Percentiles rank a stretch among this genome's conserved stretches.
These are phyloP conservation scores for Thaumetopoea pityocampa DNA, from an alignment of 1,140 invertebrate species.

Conservation along the genomic window DNA sequence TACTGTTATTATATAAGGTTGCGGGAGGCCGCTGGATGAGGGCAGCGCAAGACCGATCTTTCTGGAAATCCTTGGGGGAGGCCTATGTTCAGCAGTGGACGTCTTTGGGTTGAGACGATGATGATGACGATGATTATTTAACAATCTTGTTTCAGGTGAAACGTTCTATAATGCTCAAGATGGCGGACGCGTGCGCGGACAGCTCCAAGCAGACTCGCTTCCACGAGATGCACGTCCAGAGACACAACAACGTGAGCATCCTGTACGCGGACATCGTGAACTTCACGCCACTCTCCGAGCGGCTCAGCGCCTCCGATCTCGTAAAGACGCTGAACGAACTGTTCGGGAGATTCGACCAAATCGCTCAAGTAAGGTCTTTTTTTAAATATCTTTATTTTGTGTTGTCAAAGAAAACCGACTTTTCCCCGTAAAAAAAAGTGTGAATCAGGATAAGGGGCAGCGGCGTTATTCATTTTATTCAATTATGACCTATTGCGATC, in stretches of 20 bases:
- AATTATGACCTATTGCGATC: no score
- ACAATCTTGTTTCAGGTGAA: constrained; percentile 83
- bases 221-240: constrained; percentile 97
- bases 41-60: no score
- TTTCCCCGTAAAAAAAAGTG: no score
- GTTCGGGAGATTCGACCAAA: constrained; percentile 97
- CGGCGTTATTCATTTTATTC: no score
- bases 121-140: no score
- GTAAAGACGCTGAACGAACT: constrained; percentile 97
- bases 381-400: background rate
- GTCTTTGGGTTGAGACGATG: no score
- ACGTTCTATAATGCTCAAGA: constrained; percentile 94
- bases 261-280: constrained; percentile 99
- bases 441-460: no score
- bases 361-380: constrained; percentile 90
- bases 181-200: constrained; percentile 91
- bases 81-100: no score
- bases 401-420: no score
- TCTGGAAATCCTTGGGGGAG: no score
- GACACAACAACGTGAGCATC: constrained; percentile 98
- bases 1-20: no score
- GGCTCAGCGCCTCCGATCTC: constrained; percentile 94
- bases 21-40: no score
- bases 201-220: constrained; percentile 85
- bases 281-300: constrained; percentile 95